Base-by-base conservation (phyloP, 2,797 vertebrate genomes). In the Leuciscus waleckii region DNA sequence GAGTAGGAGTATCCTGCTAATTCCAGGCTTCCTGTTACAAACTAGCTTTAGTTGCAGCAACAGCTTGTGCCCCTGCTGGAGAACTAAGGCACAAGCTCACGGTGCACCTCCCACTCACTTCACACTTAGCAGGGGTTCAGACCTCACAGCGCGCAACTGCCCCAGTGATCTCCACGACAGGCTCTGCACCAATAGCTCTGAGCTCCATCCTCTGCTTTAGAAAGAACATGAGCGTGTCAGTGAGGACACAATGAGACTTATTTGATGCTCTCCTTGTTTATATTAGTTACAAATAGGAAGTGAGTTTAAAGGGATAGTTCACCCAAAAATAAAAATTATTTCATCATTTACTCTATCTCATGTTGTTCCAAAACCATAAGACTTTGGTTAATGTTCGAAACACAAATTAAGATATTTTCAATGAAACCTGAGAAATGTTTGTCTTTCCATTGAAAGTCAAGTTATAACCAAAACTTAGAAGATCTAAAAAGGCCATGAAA, bases 1-100 rank as follows among this genome's bases (percentile, higher is more conserved):
- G 29, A 82, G 74, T 84, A 78, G 63, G 77, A 32, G 63, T 49
- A 84, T 76, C 77, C 49, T 14, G 14, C 21, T 69, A 80, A 76
- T 63, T 54, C 56, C 81, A 83, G 69, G 70, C 73, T 82, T 82
- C 74, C 79, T 58, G 49, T 67, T 71, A 71, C 61, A 86, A 82
- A 82, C 69, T 68, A 84, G 85, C 87, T 73, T 74, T 81, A 73
- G 83, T 51, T 77, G 69, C 26, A 75, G 87, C 77, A 83, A 89
- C 90, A 91, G 81, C 88, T 88, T 89, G 87, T 90, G 81, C 86
- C 88, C 87, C 71, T 83, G 90, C 87, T 85, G 86, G 88, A 88
- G 84, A 87, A 87, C 41, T n/a, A 16, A 86, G 79, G 87, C 84
- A 75, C 82, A 81, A 74, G 43, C 79, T 81, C 73, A 51, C 10